These are phyloP conservation scores for Sycobia sp. DNA, from an alignment of 1,140 invertebrate species.

Conservation along the genomic window DNA sequence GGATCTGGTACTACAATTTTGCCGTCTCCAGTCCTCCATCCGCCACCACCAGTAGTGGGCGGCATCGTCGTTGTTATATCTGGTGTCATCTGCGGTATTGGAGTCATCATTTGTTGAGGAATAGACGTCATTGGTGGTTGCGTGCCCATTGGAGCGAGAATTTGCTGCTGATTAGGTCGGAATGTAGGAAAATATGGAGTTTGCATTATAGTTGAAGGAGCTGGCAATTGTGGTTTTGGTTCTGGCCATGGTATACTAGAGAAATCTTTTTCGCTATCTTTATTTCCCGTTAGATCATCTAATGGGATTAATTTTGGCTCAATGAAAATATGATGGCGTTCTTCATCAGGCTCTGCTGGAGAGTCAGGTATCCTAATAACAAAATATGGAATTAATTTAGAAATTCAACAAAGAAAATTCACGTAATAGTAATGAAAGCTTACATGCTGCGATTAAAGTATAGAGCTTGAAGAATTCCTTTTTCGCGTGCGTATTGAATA, in stretches of 20 bases:
- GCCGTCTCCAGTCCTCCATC: constrained; percentile 61
- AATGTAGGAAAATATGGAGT: constrained; percentile 28
- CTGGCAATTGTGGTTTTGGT: constrained; percentile 67
- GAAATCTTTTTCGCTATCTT: constrained; percentile 79
- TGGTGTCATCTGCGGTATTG: constrained; percentile 45
- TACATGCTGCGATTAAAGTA: constrained; percentile 84
- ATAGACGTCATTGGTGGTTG: constrained; percentile 42
- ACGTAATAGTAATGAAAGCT: constrained; percentile 43
- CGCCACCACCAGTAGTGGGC: constrained; percentile 42
- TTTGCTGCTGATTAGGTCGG: constrained; percentile 38
- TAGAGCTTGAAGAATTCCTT: constrained; percentile 79
- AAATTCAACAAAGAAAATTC: not conserved
- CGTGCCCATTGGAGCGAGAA: constrained; percentile 29
- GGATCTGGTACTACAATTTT: constrained; percentile 60
- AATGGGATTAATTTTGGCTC: constrained; percentile 85
- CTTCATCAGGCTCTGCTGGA: constrained; percentile 82
- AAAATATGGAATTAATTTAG: constrained; percentile 23
- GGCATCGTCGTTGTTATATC: constrained; percentile 40
- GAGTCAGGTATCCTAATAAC: constrained; percentile 78
- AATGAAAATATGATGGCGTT: constrained; percentile 72
- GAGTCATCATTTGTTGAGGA: constrained; percentile 51
- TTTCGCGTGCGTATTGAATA: constrained; percentile 84
- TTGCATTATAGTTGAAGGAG: constrained; percentile 34
- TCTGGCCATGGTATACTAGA: constrained; percentile 79
- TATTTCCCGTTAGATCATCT: constrained; percentile 82